Evolutionary conservation across 1,140 invertebrate genomes (phyloP).

Genomic region (Diabrotica undecimpunctata): DNA sequence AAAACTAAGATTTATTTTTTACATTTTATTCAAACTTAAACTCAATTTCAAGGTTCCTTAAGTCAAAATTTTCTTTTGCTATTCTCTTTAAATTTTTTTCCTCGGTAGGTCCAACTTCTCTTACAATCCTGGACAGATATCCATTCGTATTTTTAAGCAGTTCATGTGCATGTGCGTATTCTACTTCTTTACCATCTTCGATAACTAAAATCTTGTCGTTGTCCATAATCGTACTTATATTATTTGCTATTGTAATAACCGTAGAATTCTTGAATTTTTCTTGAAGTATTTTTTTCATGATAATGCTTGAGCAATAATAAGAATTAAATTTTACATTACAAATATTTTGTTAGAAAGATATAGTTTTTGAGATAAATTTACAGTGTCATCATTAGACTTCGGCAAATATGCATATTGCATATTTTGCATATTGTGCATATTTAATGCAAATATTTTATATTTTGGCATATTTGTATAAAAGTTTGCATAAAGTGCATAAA

Average conservation of each 20-base stretch:
- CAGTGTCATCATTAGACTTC: too few species aligned
- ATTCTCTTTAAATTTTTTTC: constrained; percentile 29
- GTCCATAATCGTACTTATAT: constrained; percentile 20
- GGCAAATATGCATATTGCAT: too few species aligned
- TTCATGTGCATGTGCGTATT: constrained; percentile 44
- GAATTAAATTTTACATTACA: background rate
- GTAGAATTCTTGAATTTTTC: constrained; percentile 59
- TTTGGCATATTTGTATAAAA: too few species aligned
- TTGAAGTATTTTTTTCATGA: constrained; percentile 59
- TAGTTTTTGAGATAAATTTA: background rate
- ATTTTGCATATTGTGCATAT: too few species aligned
- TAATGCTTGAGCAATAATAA: background rate
- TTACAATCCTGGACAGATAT: constrained; percentile 66
- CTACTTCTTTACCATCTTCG: constrained; percentile 42
- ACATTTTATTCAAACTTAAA: background rate
- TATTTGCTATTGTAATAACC: constrained; percentile 72
- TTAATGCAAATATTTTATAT: too few species aligned
- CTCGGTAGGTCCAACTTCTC: constrained; percentile 52
- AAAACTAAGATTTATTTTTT: background rate
- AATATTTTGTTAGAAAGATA: background rate
- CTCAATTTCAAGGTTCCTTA: constrained; percentile 8
- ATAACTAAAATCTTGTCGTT: constrained; percentile 46
- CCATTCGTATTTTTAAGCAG: constrained; percentile 50
- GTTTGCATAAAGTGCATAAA: too few species aligned
- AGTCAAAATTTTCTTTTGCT: constrained; percentile 32